phyloP scores from a whole-genome alignment of 1,140 invertebrate genomes.

The Lordiphosa collinella region DNA sequence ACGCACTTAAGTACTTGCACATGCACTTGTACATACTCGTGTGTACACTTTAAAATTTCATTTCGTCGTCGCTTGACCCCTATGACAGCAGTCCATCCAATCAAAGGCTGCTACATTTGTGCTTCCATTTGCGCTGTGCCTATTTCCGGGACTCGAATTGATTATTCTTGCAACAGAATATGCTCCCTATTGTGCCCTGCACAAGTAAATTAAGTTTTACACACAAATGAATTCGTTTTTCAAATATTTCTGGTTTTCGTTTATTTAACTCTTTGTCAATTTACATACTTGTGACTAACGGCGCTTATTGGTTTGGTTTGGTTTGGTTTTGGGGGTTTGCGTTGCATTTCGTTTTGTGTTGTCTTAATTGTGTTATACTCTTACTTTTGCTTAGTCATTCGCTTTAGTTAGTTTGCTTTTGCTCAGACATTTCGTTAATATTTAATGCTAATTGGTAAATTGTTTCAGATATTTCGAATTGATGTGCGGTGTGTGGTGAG shows the following conservation, averaged over 20 bases:
- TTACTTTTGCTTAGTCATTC: constrained; percentile 47
- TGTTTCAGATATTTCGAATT: constrained; percentile 53
- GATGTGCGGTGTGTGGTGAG: constrained; percentile 34
- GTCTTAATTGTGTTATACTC: constrained; percentile 29
- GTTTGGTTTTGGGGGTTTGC: constrained; percentile 26
- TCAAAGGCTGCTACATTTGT: constrained; percentile 32
- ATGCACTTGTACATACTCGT: constrained; percentile 20
- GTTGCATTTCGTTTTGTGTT: constrained; percentile 33
- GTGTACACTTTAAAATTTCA: background rate
- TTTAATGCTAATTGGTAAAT: constrained; percentile 71
- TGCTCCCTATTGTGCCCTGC: background rate
- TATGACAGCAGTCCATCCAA: constrained; percentile 43
- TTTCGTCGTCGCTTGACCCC: constrained; percentile 38
- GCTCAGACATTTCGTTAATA: constrained; percentile 60
- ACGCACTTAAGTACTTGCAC: constrained; percentile 9
- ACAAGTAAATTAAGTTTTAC: constrained; percentile 41
- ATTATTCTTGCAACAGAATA: constrained; percentile 14
- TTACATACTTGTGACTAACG: constrained; percentile 59
- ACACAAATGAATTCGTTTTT: constrained; percentile 24
- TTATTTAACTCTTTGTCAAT: constrained; percentile 44
- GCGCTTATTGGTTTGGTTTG: constrained; percentile 36
- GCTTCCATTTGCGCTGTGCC: constrained; percentile 5
- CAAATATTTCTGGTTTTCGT: constrained; percentile 28
- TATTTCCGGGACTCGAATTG: constrained; percentile 61
- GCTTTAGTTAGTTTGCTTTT: constrained; percentile 67